Base-by-base conservation (phyloP, 2,113 vertebrate species). In the Pygoscelis adeliae region DNA sequence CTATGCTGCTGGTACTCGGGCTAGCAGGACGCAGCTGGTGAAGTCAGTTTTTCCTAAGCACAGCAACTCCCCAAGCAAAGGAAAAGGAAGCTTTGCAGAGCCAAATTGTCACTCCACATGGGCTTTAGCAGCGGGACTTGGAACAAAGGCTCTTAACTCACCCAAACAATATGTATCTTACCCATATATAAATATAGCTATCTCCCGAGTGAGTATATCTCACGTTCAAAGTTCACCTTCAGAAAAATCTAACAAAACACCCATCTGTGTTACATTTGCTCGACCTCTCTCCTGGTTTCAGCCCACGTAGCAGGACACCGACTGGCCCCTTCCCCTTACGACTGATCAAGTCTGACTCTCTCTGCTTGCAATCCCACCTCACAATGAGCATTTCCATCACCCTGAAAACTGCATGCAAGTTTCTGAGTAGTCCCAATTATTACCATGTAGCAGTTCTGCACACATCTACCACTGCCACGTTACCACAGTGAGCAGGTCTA, bases 71-170 rank as follows among this genome's bases (percentile, higher is more conserved):
- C 61, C 49, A 67, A 23, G 78, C 5, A 9, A 95, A 94, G 95
- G 95, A 96, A 96, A 87, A 97, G 95, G 95, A 97, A 97, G 73
- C 87, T 89, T 4, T 67, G 87, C 73, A 82, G 94, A 94, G 95
- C 84, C 95, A 94, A 95, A 79, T 1, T 18, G 58, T 88, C 3
- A 1, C 78, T 79, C 84, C 91, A 79, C 3, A 10, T 20, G 73
- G 87, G 84, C 38, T 83, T 76, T 11, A 84, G 91, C 66, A 93
- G 74, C 0, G 0, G 58, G 93, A 93, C 69, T 84, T 1, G 2
- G 66, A 95, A 97, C 91, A 97, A 97, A 96, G 81, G 81, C 61
- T 92, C 47, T 61, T 74, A 59, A 59, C 89, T 84, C 77, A 96
- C 84, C 77, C 93, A 91, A 89, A 87, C 91, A 95, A 89, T 65